Evolutionary conservation across 2,113 vertebrate genomes (phyloP).

Genomic region (Bostrychus sinensis): DNA sequence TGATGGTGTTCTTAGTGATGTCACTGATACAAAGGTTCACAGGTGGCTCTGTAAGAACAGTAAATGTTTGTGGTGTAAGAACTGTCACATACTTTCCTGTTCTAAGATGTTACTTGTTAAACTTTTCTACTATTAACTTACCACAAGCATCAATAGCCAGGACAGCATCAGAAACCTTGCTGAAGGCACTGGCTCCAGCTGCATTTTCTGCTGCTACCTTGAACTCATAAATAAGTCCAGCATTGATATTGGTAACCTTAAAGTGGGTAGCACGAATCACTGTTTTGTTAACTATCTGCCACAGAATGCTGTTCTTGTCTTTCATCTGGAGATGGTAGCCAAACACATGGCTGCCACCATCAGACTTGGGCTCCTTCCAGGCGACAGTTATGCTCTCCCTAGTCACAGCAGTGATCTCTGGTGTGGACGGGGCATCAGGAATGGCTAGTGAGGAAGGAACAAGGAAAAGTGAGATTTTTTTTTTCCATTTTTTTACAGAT

Average conservation of each 20-base stretch:
- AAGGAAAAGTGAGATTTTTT: neutral
- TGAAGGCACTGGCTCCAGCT: constrained; percentile 91
- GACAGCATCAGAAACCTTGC: constrained; percentile 91
- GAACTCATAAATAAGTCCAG: constrained; percentile 98
- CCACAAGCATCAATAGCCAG: constrained; percentile 97
- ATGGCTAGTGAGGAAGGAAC: constrained; percentile 77
- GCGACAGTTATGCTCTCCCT: constrained; percentile 89
- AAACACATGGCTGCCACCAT: constrained; percentile 89
- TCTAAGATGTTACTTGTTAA: neutral
- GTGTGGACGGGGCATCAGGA: constrained; percentile 89
- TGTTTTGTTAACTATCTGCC: constrained; percentile 93
- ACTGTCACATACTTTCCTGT: neutral
- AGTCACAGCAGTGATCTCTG: constrained; percentile 89
- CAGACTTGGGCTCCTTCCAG: constrained; percentile 94
- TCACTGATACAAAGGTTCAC: constrained; percentile 88
- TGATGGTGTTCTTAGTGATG: constrained; percentile 92
- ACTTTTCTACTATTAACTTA: constrained; percentile 79
- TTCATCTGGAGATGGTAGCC: constrained; percentile 99
- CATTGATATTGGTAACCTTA: constrained; percentile 88
- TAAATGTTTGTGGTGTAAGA: neutral
- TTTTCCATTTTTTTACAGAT: too few relatives aligned
- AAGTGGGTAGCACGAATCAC: constrained; percentile 94
- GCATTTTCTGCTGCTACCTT: constrained; percentile 95
- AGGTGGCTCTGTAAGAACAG: constrained; percentile 87
- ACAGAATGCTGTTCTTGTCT: constrained; percentile 96